Percentiles rank a stretch among this genome's conserved stretches.
Conservation (phyloP, 2,888 invertebrate genomes). For the Epinotia ramella region DNA sequence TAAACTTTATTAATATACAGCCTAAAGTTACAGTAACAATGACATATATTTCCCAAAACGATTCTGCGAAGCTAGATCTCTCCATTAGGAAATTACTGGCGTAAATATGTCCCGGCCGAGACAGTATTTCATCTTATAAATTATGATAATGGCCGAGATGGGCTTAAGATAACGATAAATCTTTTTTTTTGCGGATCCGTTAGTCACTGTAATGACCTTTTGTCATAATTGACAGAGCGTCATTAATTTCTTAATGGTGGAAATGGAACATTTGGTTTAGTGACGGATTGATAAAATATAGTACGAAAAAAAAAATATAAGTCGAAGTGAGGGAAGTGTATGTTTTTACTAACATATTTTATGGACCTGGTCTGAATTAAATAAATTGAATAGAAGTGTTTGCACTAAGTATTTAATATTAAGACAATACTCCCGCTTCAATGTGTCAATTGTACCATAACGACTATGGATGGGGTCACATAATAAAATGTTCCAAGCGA, state of each 20-base stretch:
- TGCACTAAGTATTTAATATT: background rate
- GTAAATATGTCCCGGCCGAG: conserved; percentile 46
- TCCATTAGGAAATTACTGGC: conserved; percentile 71
- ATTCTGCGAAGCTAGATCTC: conserved; percentile 55
- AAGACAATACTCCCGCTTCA: no score
- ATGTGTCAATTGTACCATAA: no score
- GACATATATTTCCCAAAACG: background rate
- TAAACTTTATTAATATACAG: background rate
- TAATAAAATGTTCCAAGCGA: no score
- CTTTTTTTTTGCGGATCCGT: conserved; percentile 54
- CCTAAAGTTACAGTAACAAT: background rate
- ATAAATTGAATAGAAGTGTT: background rate
- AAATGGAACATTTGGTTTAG: conserved; percentile 5
- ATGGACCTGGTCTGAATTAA: no score
- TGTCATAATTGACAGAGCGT: conserved; percentile 26
- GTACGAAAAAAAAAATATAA: background rate
- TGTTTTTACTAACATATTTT: no score
- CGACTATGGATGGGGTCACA: no score
- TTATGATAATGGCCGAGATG: conserved; percentile 67
- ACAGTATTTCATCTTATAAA: conserved; percentile 62
- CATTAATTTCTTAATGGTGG: conserved; percentile 25
- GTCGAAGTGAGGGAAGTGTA: background rate
- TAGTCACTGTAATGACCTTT: conserved; percentile 45
- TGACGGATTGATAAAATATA: background rate
- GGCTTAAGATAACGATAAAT: conserved; percentile 60